These are phyloP conservation scores for Cotesia glomerata DNA, from an alignment of 1,140 invertebrate genomes.

Conservation along the genomic window DNA sequence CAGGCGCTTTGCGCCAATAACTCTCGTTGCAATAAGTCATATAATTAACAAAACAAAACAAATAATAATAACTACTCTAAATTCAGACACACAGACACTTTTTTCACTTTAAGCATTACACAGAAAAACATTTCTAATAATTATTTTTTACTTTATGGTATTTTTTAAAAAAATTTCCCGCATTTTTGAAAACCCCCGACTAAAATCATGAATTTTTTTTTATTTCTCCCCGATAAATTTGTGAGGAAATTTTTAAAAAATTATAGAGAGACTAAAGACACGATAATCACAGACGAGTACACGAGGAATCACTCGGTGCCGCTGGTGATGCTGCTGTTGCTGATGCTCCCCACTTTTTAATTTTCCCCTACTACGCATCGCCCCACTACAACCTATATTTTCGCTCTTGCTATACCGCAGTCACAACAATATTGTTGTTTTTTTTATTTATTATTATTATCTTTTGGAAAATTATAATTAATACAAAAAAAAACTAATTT, in stretches of 20 bases:
- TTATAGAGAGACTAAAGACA: too few relatives aligned
- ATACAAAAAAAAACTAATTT: not conserved
- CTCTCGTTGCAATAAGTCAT: slow-evolving; percentile 33
- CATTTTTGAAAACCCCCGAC: too few relatives aligned
- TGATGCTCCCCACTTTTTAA: slow-evolving; percentile 29
- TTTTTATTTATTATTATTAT: not conserved
- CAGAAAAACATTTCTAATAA: too few relatives aligned
- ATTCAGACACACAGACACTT: too few relatives aligned
- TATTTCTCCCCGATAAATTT: too few relatives aligned
- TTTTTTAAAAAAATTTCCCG: too few relatives aligned
- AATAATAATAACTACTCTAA: too few relatives aligned
- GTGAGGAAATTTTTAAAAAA: too few relatives aligned
- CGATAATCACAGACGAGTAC: slow-evolving; percentile 38
- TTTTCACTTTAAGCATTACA: too few relatives aligned
- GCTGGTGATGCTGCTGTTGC: slow-evolving; percentile 8
- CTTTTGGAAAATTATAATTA: too few relatives aligned
- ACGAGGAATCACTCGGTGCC: slow-evolving; percentile 39
- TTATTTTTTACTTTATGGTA: too few relatives aligned
- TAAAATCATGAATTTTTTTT: too few relatives aligned
- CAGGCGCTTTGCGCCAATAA: slow-evolving; percentile 50
- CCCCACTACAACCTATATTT: slow-evolving; percentile 3
- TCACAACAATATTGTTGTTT: not conserved
- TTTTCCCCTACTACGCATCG: slow-evolving; percentile 15
- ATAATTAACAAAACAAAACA: not conserved
- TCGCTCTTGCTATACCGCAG: not conserved